phyloP scores from a whole-genome alignment of 2,888 invertebrate genomes.

The Caenorhabditis sp. region DNA sequence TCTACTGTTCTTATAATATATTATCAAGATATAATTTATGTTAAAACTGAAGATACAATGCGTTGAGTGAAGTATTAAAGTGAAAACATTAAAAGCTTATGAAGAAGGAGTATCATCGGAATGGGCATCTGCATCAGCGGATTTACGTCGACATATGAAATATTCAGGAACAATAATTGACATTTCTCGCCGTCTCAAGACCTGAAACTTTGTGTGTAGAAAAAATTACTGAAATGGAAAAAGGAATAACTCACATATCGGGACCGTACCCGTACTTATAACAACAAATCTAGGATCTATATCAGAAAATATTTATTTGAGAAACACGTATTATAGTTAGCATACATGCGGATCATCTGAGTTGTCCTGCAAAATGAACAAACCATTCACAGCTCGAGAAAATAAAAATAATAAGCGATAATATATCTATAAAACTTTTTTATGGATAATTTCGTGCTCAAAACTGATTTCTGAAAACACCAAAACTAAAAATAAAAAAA shows the following conservation, averaged over 20 bases:
- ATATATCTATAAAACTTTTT: too few species aligned
- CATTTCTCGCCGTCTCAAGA: constrained; percentile 44
- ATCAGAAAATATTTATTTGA: constrained; percentile 2
- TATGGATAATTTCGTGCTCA: too few species aligned
- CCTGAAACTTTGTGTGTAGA: too few species aligned
- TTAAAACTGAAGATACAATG: background rate
- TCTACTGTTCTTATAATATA: background rate
- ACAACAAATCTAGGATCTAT: background rate
- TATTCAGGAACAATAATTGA: constrained; percentile 55
- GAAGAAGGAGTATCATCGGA: constrained; percentile 25
- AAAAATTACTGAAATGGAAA: constrained; percentile 4
- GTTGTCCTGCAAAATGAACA: too few species aligned
- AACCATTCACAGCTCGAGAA: too few species aligned
- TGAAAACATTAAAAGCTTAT: background rate
- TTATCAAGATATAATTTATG: background rate
- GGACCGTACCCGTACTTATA: constrained; percentile 14
- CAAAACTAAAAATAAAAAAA: too few species aligned
- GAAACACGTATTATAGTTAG: too few species aligned
- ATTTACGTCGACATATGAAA: constrained; percentile 46
- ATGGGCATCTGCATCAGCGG: constrained; percentile 15
- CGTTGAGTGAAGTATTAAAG: background rate
- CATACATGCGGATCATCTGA: too few species aligned
- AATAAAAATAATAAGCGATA: too few species aligned
- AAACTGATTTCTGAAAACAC: too few species aligned
- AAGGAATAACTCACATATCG: background rate